Percentiles rank a stretch among this genome's conserved stretches.
phyloP scores from a whole-genome alignment of 2,113 vertebrate genomes.

The Herpetotheres cachinnans region DNA sequence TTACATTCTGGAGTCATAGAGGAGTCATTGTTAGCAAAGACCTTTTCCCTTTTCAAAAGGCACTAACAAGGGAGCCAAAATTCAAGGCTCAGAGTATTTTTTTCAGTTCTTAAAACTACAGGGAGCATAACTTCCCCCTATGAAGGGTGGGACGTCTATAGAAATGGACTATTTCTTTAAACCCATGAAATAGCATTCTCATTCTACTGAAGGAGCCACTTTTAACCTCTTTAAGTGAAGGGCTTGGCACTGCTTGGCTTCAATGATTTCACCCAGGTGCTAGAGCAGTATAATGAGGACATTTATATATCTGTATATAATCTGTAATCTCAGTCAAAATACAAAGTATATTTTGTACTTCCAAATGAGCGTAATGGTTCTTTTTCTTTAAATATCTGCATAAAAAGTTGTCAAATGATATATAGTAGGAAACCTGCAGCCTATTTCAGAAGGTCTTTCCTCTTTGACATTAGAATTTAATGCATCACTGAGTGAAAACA shows the following conservation, averaged over 20 bases:
- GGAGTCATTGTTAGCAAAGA: not conserved
- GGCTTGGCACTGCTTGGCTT: not conserved
- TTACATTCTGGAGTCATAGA: not conserved
- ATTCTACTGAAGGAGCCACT: constrained; percentile 3
- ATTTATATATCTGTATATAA: not conserved
- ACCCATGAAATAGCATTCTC: not conserved
- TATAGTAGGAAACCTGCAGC: not conserved
- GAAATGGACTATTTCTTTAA: not conserved
- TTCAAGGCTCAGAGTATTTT: not conserved
- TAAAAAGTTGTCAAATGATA: not conserved
- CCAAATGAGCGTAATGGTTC: not conserved
- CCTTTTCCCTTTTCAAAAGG: not conserved
- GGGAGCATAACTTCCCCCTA: not conserved
- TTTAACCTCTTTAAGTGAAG: constrained; percentile 27
- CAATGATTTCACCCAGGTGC: constrained; percentile 34
- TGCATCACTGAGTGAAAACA: not conserved
- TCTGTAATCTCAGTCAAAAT: not conserved
- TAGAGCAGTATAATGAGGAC: not conserved
- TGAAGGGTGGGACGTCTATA: not conserved
- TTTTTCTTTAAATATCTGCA: not conserved
- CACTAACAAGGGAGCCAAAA: not conserved
- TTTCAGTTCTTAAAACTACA: not conserved
- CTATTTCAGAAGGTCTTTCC: not conserved
- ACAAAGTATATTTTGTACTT: not conserved
- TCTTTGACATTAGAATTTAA: not conserved